Conservation (phyloP, 2,888 invertebrate genomes). For the Punctoribates punctum region DNA sequence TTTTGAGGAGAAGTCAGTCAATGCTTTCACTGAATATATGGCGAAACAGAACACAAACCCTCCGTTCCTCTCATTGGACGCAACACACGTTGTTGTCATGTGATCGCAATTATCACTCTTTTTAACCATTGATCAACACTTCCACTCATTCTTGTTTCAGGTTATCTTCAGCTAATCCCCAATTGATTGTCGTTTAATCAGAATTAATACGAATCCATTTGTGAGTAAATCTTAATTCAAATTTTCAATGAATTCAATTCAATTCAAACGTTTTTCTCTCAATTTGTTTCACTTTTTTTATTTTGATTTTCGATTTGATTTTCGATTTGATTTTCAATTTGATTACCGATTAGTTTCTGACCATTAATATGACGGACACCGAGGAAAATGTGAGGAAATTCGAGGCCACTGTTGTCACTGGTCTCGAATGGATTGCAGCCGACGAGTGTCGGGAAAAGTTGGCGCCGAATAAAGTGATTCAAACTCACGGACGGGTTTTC, state of each 20-base stretch:
- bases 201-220: too few relatives aligned
- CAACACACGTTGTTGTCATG: conserved; percentile 35
- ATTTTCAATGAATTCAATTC: not conserved
- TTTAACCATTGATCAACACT: not conserved
- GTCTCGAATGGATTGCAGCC: conserved; percentile 54
- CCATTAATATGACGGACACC: too few relatives aligned
- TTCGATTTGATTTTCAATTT: too few relatives aligned
- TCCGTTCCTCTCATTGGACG: not conserved
- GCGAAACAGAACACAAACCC: conserved; percentile 1
- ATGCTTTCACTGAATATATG: conserved; percentile 9
- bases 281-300: too few relatives aligned
- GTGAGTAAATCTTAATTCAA: too few relatives aligned
- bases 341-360: too few relatives aligned
- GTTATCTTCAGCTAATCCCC: too few relatives aligned
- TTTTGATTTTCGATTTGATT: too few relatives aligned
- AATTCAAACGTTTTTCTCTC: too few relatives aligned
- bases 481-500: conserved; percentile 51
- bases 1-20: not conserved
- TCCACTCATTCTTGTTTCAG: too few relatives aligned
- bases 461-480: conserved; percentile 47
- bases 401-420: conserved; percentile 55
- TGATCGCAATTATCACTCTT: not conserved
- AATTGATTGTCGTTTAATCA: too few relatives aligned
- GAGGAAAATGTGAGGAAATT: not conserved
- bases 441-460: conserved; percentile 54